Conservation (phyloP, 2,113 vertebrate genomes). For the Penelope pileata region DNA sequence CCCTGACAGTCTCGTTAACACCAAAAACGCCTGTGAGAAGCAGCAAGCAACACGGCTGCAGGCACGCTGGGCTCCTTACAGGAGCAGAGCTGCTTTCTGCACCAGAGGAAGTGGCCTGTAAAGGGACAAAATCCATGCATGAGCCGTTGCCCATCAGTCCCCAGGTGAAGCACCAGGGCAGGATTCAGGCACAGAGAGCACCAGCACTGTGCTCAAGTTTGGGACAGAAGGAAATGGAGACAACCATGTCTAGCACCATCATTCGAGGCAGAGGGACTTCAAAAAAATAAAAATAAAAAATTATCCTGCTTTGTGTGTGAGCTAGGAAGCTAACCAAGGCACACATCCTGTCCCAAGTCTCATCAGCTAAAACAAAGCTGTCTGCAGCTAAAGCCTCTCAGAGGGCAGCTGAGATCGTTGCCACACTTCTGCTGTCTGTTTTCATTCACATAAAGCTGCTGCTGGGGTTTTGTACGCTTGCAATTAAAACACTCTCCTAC, state of each 20-base stretch:
- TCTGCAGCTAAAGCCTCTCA: slow-evolving; percentile 14
- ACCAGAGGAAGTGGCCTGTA: neutral
- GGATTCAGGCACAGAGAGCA: neutral
- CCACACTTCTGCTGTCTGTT: slow-evolving; percentile 18
- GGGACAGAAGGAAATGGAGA: neutral
- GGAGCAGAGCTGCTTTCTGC: neutral
- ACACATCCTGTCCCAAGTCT: neutral
- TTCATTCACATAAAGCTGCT: slow-evolving; percentile 1
- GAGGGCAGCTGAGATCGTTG: neutral
- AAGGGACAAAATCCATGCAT: neutral
- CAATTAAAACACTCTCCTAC: neutral
- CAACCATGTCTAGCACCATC: neutral
- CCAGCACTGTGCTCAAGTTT: neutral
- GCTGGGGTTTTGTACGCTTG: neutral
- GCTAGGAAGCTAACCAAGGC: neutral
- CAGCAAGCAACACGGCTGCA: neutral
- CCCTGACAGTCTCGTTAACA: neutral
- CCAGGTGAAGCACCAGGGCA: neutral
- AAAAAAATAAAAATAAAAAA: no score
- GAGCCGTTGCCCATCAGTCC: neutral
- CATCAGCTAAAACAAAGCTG: slow-evolving; percentile 11
- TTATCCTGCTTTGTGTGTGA: no score
- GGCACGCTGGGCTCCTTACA: neutral
- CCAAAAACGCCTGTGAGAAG: neutral
- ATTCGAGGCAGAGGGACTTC: neutral